phyloP scores from a whole-genome alignment of 2,113 vertebrate species.

The Myiopsitta monachus region DNA sequence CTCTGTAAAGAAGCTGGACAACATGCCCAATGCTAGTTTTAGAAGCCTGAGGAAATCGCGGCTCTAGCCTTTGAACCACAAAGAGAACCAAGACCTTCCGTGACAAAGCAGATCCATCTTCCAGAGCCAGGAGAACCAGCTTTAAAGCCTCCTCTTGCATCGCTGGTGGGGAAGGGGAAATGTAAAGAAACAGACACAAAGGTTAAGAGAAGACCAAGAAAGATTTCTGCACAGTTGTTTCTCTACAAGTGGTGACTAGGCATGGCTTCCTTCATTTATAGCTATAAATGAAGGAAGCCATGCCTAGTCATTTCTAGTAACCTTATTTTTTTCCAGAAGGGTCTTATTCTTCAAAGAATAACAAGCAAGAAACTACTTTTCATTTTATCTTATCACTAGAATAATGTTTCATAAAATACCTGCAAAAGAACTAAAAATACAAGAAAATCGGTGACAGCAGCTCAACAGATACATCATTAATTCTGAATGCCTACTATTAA shows the following conservation, averaged over 20 bases:
- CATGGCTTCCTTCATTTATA: no score
- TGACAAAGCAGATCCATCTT: constrained; percentile 95
- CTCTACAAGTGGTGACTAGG: not conserved
- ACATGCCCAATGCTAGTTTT: constrained; percentile 99
- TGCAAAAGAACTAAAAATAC: not conserved
- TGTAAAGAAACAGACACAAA: not conserved
- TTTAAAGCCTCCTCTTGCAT: constrained; percentile 99
- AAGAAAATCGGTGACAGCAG: not conserved
- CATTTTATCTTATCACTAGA: not conserved
- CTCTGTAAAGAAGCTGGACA: constrained; percentile 97
- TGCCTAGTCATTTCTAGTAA: not conserved
- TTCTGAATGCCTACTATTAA: not conserved
- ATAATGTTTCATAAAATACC: not conserved
- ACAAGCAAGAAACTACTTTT: not conserved
- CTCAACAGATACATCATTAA: not conserved
- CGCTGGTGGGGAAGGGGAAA: constrained; percentile 68
- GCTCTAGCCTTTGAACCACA: constrained; percentile 96
- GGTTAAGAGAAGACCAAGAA: not conserved
- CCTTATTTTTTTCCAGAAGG: not conserved
- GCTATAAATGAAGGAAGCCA: not conserved
- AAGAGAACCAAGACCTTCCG: constrained; percentile 97
- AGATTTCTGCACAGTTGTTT: not conserved
- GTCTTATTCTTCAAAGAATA: not conserved
- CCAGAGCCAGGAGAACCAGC: constrained; percentile 92
- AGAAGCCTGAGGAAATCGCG: constrained; percentile 95